Evolutionary conservation across 2,797 vertebrate species (phyloP).

Genomic region (Paedocypris micromegethes): DNA sequence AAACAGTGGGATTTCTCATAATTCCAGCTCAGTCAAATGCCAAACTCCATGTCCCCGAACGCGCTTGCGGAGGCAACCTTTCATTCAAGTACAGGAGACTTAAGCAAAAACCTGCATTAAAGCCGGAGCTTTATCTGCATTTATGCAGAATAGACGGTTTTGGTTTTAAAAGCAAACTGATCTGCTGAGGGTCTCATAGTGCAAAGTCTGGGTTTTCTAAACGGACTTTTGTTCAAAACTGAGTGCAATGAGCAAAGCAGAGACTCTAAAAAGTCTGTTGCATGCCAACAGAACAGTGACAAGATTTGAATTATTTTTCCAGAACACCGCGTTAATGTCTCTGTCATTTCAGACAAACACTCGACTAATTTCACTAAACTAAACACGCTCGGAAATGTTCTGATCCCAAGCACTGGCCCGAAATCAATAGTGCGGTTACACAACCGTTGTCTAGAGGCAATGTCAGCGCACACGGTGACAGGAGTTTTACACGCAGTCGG

Average conservation of each 20-base stretch:
- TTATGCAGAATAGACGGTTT: neutral
- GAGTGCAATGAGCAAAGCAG: neutral
- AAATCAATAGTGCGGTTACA: constrained; percentile 27
- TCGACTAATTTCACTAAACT: constrained; percentile 22
- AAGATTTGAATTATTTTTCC: constrained; percentile 36
- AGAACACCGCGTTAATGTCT: constrained; percentile 22
- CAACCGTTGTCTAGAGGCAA: constrained; percentile 29
- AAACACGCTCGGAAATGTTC: constrained; percentile 5
- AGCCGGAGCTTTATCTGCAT: neutral
- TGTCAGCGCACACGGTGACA: constrained; percentile 18
- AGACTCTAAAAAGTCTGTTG: constrained; percentile 8
- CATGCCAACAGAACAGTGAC: constrained; percentile 7
- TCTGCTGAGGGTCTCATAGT: neutral
- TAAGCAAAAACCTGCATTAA: neutral
- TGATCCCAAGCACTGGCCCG: constrained; percentile 8
- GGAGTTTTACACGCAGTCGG: neutral
- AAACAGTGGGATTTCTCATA: constrained; percentile 27
- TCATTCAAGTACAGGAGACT: constrained; percentile 1
- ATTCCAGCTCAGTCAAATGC: constrained; percentile 9
- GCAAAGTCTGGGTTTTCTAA: neutral
- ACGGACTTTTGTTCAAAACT: neutral
- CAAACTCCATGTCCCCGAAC: constrained; percentile 5
- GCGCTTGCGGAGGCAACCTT: neutral
- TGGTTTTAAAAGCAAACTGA: neutral
- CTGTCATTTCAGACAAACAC: constrained; percentile 10